Evolutionary conservation across 1,140 invertebrate species (phyloP).

Genomic region (Leucophenga varia): DNA sequence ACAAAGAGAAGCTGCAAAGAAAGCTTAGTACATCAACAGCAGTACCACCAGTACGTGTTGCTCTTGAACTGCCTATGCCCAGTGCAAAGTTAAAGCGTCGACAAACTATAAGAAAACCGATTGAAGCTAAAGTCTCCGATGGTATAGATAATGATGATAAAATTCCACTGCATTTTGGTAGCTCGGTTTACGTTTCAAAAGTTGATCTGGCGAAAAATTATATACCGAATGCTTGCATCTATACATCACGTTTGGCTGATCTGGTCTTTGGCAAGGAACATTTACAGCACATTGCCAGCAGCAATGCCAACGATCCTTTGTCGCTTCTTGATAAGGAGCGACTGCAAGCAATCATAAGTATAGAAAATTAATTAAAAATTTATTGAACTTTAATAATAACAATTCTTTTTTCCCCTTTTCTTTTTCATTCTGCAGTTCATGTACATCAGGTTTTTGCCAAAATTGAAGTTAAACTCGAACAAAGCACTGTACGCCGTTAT

Average conservation of each 20-base stretch:
- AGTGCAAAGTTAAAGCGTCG: no score
- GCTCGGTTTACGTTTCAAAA: constrained; percentile 22
- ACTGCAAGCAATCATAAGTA: constrained; percentile 49
- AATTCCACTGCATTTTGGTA: constrained; percentile 23
- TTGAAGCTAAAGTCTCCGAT: no score
- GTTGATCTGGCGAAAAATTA: constrained; percentile 16
- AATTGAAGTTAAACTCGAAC: constrained; percentile 27
- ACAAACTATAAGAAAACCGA: no score
- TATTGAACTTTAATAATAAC: constrained; percentile 1
- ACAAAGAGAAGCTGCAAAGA: no score
- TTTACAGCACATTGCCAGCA: constrained; percentile 25
- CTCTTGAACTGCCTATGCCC: no score
- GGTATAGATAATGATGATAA: no score
- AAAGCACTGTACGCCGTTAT: constrained; percentile 24
- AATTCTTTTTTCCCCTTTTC: neutral
- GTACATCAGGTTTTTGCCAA: constrained; percentile 45
- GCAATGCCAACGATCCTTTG: constrained; percentile 6
- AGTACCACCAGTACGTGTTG: no score
- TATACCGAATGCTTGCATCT: constrained; percentile 18
- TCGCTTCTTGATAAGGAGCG: constrained; percentile 15
- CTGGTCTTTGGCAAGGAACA: constrained; percentile 43
- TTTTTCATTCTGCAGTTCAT: constrained; percentile 35
- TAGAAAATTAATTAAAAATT: constrained; percentile 1
- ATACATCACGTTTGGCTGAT: constrained; percentile 39
- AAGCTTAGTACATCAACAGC: no score